These are phyloP conservation scores for Mormyrus proboscirostris DNA, from an alignment of 2,797 vertebrate genomes.

Conservation along the genomic window DNA sequence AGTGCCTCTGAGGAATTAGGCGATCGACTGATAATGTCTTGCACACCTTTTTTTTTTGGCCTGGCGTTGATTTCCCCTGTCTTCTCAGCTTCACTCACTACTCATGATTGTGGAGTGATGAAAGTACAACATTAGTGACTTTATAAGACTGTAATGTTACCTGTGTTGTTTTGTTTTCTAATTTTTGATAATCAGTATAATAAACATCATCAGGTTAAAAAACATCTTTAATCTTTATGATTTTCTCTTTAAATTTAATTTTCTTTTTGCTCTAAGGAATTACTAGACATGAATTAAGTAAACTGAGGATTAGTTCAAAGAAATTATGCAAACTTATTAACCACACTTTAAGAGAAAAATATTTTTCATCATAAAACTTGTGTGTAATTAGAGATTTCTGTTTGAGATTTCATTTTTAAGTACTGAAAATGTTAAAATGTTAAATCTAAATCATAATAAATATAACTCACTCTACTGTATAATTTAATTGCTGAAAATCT, in stretches of 20 bases:
- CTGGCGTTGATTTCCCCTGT: background rate
- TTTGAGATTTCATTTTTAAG: background rate
- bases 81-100: background rate
- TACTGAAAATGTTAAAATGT: background rate
- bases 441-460: background rate
- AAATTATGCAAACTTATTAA: background rate
- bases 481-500: background rate
- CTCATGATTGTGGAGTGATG: background rate
- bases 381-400: background rate
- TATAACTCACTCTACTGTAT: background rate
- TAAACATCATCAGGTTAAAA: background rate
- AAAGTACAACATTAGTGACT: background rate
- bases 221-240: background rate
- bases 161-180: background rate
- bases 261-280: background rate
- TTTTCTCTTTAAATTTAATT: background rate
- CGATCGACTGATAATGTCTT: background rate
- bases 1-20: background rate
- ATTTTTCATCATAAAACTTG: background rate
- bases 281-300: background rate
- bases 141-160: background rate
- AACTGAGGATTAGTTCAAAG: background rate
- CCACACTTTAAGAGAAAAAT: background rate
- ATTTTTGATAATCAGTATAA: background rate
- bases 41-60: background rate